Base-by-base conservation (phyloP, 2,888 invertebrate genomes). In the Andrena chrysosceles region DNA sequence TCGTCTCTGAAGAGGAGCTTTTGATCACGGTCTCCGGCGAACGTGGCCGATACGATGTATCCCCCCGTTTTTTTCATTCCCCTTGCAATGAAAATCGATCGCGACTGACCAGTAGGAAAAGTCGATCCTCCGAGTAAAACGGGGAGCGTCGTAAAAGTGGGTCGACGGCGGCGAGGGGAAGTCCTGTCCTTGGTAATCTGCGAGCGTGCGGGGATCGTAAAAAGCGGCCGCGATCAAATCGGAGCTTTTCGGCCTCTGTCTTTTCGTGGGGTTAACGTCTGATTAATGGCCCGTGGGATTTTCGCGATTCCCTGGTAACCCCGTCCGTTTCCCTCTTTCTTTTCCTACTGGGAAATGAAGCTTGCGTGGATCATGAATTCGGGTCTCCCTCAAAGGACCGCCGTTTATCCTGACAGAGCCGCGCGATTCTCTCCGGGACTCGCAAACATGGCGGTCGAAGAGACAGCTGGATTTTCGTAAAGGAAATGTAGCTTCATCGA, bases 221-320 rank as follows among this genome's bases (percentile, higher is more conserved):
- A 83, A 80, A 80, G 63, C 49, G 74, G 35, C 75, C 75, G 29
- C 69, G 80, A 83, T 83, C 82, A 72, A 76, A 69, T 59, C 48
- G n/a, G 63, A 68, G 63, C 75, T 76, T 80, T 72, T 70, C 70
- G 77, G 73, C 49, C 70, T 74, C 73, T 81, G 81, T 74, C 81
- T 83, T 67, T 77, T 42, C 52, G 68, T 26, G 62, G 71, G 77
- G 67, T 84, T 84, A 82, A 77, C 68, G 71, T 64, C 75, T 78
- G 82, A 84, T 78, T 82, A 82, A 84, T 84, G 82, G 72, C 69
- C 69, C 56, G 33, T 56, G 66, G 74, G 67, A 64, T 68, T 69
- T 62, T 72, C 54, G 49, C 70, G 33, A 68, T 64, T 60, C 26
- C 42, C 68, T 49, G 60, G 74, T 71, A 71, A 75, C 67, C 33